phyloP scores from a whole-genome alignment of 2,888 invertebrate species.

The Troglohyphantes excavatus region DNA sequence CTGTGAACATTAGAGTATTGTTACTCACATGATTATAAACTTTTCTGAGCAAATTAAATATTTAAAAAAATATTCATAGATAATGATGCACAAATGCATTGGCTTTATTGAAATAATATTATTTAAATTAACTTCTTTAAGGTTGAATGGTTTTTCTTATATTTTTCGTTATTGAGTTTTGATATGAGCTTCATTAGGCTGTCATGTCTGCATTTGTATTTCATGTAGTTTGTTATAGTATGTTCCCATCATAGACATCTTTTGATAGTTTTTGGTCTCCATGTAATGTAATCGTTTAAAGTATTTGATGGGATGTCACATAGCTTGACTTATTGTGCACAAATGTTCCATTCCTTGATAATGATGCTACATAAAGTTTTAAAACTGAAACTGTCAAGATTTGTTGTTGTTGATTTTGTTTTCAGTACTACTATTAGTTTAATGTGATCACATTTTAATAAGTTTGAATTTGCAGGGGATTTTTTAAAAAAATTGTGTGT shows the following conservation, averaged over 20 bases:
- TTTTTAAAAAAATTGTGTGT: neutral
- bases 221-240: conserved; percentile 38
- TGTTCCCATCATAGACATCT: conserved; percentile 64
- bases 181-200: conserved; percentile 43
- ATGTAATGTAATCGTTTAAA: conserved; percentile 63
- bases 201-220: conserved; percentile 46
- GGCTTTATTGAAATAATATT: too few species aligned
- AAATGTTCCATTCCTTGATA: conserved; percentile 64
- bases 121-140: too few species aligned
- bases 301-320: conserved; percentile 54
- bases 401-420: neutral
- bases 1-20: too few species aligned
- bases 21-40: too few species aligned
- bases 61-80: too few species aligned
- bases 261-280: conserved; percentile 68
- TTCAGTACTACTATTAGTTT: neutral
- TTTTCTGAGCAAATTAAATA: too few species aligned
- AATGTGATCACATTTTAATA: neutral
- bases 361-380: conserved; percentile 16
- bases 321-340: conserved; percentile 68
- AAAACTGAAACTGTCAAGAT: conserved; percentile 41
- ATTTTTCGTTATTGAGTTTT: conserved; percentile 8
- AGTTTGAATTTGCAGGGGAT: conserved; percentile 8
- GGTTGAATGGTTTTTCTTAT: too few species aligned
- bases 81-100: too few species aligned